Conservation (phyloP, 2,113 vertebrate species). For the Dicaeum eximium region DNA sequence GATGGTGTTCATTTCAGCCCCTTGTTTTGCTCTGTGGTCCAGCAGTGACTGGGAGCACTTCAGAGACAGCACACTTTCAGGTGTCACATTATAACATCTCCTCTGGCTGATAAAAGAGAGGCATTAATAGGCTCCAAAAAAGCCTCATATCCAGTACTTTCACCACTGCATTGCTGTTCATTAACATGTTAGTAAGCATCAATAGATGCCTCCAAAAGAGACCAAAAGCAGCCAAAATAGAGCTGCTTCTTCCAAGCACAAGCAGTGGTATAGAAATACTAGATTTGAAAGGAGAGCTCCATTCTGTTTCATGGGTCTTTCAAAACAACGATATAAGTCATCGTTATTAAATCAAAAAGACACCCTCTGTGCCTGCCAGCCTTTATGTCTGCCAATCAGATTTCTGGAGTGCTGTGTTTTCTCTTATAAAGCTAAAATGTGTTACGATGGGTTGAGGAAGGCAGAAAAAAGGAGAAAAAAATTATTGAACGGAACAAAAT, state of each 20-base stretch:
- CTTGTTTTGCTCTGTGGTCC: slow-evolving; percentile 23
- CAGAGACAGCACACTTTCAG: not conserved
- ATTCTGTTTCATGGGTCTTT: slow-evolving; percentile 13
- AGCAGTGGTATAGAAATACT: not conserved
- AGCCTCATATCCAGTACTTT: not conserved
- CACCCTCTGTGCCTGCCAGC: slow-evolving; percentile 4
- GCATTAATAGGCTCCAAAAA: slow-evolving; percentile 14
- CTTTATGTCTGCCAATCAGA: slow-evolving; percentile 16
- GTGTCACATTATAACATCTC: not conserved
- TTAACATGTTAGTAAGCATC: slow-evolving; percentile 53
- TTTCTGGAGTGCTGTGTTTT: slow-evolving; percentile 9
- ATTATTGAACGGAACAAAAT: not conserved
- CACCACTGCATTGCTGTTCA: not conserved
- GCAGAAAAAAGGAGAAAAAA: not conserved
- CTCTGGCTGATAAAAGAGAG: slow-evolving; percentile 18
- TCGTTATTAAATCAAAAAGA: slow-evolving; percentile 34
- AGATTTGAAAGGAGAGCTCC: not conserved
- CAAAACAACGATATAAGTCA: not conserved
- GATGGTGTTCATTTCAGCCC: not conserved
- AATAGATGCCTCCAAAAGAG: slow-evolving; percentile 40
- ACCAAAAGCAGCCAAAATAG: slow-evolving; percentile 32
- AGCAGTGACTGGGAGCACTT: slow-evolving; percentile 37
- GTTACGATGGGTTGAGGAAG: not conserved
- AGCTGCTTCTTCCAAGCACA: not conserved
- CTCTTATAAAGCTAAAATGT: not conserved